Base-by-base conservation (phyloP, 1,140 invertebrate species). In the Lasioglossum baleicum region DNA sequence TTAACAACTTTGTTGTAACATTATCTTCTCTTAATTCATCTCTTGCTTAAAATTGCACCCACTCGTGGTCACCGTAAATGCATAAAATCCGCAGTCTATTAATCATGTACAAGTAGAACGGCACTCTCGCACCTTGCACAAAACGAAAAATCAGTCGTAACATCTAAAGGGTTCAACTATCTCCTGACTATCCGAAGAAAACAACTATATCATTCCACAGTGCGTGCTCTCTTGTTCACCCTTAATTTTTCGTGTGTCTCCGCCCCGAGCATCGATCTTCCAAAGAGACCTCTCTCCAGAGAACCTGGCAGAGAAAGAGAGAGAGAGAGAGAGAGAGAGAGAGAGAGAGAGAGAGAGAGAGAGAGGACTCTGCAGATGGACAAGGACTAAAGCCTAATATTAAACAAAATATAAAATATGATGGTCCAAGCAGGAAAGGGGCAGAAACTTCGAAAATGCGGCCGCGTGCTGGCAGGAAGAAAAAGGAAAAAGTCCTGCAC, bases 221-320 rank as follows among this genome's bases (percentile, higher is more conserved):
- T 76, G 65, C 63, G 31, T 26, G 26, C 56, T 51, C 56, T 51
- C 76, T 31, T 53, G 10, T 20, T 6, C 11, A 11, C n/a, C 13
- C 65, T 15, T 48, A n/a, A 65, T 63, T 60, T 40, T 40, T 22
- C 60, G 76, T 69, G 51, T 81, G 65, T 26, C 64, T 22, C 64
- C 63, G 63, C 35, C 20, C 15, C 20, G 60, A 13, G 42, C 65
- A 67, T 67, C 42, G 42, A 48, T 48, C 40, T 48, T 26, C 42
- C 8, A n/a, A 3, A 42, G 60, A 8, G n/a, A 31, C 7, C 7
- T 48, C 7, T 48, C 35, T 35, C 35, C 3, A 35, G 22, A n/a
- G 64, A 48, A 48, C 35, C 35, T 5, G 3, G 5, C 2, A 48
- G 7, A 48, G 44, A 20, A 2, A 42, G 58, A 61, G n/a, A 13